These are phyloP conservation scores for Tachina grossa DNA, from an alignment of 2,888 invertebrate genomes.

Conservation along the genomic window DNA sequence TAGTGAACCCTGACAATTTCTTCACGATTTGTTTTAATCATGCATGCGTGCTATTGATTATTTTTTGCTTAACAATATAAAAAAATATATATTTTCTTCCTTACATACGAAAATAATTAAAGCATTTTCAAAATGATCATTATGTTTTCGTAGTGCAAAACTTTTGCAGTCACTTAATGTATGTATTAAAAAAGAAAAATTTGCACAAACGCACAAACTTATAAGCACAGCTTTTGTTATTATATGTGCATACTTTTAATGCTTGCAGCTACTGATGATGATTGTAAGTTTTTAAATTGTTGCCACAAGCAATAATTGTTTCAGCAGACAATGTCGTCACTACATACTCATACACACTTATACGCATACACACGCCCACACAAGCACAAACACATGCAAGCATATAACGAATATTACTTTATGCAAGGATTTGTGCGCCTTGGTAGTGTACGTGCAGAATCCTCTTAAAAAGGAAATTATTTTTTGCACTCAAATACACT, in stretches of 20 bases:
- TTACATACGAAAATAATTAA: neutral
- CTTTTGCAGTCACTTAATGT: constrained; percentile 36
- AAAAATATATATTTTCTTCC: neutral
- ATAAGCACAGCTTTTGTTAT: neutral
- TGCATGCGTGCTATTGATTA: too few relatives aligned
- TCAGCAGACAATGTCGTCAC: constrained; percentile 16
- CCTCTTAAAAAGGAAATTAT: neutral
- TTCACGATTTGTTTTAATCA: too few relatives aligned
- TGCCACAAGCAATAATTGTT: constrained; percentile 59
- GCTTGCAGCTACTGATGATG: constrained; percentile 48
- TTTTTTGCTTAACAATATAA: too few relatives aligned
- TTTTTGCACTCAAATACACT: constrained; percentile 29
- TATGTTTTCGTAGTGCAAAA: constrained; percentile 6
- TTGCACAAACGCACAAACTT: neutral
- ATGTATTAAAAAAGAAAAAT: neutral
- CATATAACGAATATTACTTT: too few relatives aligned
- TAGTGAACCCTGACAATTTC: too few relatives aligned
- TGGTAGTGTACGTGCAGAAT: neutral
- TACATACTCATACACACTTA: neutral
- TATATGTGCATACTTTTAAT: neutral
- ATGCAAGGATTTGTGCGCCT: neutral
- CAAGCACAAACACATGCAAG: neutral
- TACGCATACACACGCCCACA: neutral
- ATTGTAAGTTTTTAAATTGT: constrained; percentile 58
- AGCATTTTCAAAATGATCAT: neutral